phyloP scores from a whole-genome alignment of 2,113 vertebrate genomes.

The Thermophis baileyi region DNA sequence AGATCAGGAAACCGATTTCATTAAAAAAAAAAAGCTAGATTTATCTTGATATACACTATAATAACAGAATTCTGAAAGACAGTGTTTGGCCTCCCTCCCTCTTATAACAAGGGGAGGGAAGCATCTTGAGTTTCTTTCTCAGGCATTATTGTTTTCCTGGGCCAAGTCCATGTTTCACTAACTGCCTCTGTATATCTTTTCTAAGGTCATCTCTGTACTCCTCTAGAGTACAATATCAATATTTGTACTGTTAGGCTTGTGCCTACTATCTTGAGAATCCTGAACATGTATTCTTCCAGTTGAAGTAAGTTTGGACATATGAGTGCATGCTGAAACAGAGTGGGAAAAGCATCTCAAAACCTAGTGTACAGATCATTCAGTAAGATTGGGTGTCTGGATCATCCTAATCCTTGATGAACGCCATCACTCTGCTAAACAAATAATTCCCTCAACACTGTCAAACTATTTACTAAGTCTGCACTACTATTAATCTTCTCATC shows the following conservation, averaged over 20 bases:
- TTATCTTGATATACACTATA: background rate
- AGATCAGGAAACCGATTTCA: background rate
- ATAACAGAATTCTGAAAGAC: background rate
- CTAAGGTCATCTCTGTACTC: background rate
- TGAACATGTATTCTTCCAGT: background rate
- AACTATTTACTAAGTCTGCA: no score
- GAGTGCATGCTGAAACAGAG: background rate
- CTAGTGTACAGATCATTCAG: background rate
- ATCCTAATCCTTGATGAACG: background rate
- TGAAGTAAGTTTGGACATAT: background rate
- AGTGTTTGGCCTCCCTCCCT: background rate
- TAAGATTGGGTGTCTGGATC: background rate
- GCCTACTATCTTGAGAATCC: background rate
- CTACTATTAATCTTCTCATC: no score
- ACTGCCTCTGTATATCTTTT: background rate
- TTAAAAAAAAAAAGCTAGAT: background rate
- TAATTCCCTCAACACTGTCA: no score
- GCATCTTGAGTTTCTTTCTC: background rate
- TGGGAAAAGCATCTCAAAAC: background rate
- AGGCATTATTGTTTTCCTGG: background rate
- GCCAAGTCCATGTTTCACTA: background rate
- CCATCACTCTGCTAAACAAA: no score
- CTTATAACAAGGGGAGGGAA: background rate
- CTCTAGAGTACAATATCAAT: background rate
- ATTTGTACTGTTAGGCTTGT: background rate